These are phyloP conservation scores for Asarcornis scutulata DNA, from an alignment of 2,113 vertebrate species.

Conservation along the genomic window DNA sequence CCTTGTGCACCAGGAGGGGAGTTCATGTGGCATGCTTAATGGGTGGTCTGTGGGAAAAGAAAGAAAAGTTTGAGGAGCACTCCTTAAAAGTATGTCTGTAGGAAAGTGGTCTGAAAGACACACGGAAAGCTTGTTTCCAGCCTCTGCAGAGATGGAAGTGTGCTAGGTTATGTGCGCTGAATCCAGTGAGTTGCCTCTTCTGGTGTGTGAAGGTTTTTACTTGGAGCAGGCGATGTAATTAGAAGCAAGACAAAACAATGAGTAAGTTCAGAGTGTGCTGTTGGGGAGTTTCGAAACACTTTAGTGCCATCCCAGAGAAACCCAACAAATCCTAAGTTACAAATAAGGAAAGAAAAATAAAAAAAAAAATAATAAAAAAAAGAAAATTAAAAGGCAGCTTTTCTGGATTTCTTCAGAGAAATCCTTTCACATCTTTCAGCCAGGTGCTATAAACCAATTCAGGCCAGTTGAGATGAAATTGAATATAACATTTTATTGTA, in stretches of 20 bases:
- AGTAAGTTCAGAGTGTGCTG: background rate
- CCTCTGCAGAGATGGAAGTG: background rate
- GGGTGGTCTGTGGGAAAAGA: slow-evolving; percentile 25
- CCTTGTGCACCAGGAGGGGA: background rate
- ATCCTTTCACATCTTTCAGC: background rate
- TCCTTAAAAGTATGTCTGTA: background rate
- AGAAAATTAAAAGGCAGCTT: background rate
- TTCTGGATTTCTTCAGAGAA: background rate
- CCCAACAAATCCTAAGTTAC: background rate
- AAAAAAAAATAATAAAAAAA: too few relatives aligned
- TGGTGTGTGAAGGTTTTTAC: background rate
- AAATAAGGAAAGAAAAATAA: background rate
- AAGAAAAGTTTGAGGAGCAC: background rate
- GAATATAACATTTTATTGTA: slow-evolving; percentile 73
- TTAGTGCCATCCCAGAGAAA: background rate
- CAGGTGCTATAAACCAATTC: background rate
- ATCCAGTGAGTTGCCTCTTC: background rate
- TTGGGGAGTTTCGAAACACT: background rate
- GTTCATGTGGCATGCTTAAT: background rate
- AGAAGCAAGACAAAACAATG: background rate
- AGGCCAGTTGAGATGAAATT: background rate
- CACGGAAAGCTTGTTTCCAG: background rate
- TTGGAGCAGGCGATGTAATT: background rate
- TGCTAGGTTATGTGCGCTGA: background rate
- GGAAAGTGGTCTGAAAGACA: background rate